Conservation (phyloP, 2,113 vertebrate species). For the Oryzias curvinotus region DNA sequence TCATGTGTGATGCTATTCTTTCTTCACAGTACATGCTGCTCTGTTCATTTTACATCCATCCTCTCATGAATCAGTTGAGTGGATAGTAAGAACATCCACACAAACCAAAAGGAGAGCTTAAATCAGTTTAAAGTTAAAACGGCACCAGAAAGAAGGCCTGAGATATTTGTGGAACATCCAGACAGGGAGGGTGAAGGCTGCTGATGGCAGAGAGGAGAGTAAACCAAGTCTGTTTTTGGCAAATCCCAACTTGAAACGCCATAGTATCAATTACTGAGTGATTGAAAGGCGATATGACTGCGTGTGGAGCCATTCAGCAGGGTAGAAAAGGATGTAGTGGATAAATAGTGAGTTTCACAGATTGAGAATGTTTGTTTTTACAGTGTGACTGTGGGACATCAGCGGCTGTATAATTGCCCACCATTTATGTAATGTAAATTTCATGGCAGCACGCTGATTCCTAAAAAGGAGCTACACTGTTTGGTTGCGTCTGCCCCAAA, state of each 20-base stretch:
- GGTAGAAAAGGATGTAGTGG: slow-evolving; percentile 53
- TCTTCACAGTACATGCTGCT: slow-evolving; percentile 44
- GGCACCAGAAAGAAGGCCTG: slow-evolving; percentile 55
- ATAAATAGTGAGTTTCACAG: slow-evolving; percentile 63
- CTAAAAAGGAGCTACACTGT: slow-evolving; percentile 11
- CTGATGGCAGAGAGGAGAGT: not conserved
- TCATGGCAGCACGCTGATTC: slow-evolving; percentile 15
- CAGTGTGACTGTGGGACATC: slow-evolving; percentile 59
- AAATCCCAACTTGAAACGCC: slow-evolving; percentile 64
- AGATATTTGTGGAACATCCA: slow-evolving; percentile 57
- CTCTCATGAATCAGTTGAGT: slow-evolving; percentile 69
- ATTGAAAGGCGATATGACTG: slow-evolving; percentile 62
- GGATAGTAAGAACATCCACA: slow-evolving; percentile 74
- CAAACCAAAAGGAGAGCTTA: slow-evolving; percentile 71
- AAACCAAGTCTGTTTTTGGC: slow-evolving; percentile 58
- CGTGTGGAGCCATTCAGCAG: slow-evolving; percentile 49
- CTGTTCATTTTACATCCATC: slow-evolving; percentile 58
- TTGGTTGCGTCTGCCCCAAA: slow-evolving; percentile 2
- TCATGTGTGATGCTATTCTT: slow-evolving; percentile 60
- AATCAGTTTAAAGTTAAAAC: slow-evolving; percentile 74
- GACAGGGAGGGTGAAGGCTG: slow-evolving; percentile 8
- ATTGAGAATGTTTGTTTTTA: slow-evolving; percentile 69
- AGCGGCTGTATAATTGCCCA: slow-evolving; percentile 65
- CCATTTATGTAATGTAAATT: slow-evolving; percentile 57
- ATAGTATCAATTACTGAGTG: slow-evolving; percentile 69